phyloP scores from a whole-genome alignment of 2,113 vertebrate species.

The Cheirogaleus medius region DNA sequence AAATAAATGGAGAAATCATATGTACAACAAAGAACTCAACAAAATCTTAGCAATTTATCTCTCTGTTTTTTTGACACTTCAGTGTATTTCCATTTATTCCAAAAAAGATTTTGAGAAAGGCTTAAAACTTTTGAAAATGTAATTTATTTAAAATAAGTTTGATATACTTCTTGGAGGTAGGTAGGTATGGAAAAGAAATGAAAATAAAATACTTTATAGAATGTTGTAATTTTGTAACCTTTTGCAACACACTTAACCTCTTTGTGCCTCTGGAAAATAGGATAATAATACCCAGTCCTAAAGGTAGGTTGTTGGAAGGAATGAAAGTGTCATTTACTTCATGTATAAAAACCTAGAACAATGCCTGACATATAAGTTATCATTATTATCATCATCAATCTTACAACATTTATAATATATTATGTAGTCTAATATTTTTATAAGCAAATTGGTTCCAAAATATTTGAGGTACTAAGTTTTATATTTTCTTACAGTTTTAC shows the following conservation, averaged over 20 bases:
- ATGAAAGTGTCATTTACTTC: neutral
- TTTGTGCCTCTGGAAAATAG: slow-evolving; percentile 3
- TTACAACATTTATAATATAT: slow-evolving; percentile 3
- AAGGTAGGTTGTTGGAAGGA: neutral
- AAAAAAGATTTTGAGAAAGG: neutral
- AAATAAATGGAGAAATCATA: slow-evolving; percentile 7
- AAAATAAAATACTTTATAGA: neutral
- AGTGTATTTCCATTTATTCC: neutral
- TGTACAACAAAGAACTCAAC: neutral
- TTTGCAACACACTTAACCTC: neutral
- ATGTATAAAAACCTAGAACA: neutral
- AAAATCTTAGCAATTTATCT: slow-evolving; percentile 4
- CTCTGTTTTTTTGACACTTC: neutral
- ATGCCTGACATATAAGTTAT: neutral
- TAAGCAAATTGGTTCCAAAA: neutral
- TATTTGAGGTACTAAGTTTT: neutral
- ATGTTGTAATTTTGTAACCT: neutral
- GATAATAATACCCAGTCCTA: neutral
- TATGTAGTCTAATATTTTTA: neutral
- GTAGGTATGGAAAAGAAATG: neutral
- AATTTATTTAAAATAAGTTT: slow-evolving; percentile 23
- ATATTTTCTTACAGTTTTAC: neutral
- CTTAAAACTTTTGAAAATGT: slow-evolving; percentile 34
- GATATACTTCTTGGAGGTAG: neutral
- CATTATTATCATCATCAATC: neutral